Base-by-base conservation (phyloP, 2,797 vertebrate genomes). In the Eutrigla gurnardus region DNA sequence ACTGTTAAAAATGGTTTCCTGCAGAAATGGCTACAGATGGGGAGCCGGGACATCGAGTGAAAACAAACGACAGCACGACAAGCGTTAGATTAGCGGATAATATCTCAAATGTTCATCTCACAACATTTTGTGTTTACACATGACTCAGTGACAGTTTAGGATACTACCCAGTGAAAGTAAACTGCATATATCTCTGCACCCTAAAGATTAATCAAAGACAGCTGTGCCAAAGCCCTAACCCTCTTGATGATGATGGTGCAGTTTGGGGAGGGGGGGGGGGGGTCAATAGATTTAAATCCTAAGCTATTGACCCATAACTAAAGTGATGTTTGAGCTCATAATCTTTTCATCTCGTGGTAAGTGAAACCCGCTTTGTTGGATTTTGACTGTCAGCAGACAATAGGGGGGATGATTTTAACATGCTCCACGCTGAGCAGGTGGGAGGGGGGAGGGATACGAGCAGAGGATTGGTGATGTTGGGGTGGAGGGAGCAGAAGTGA, bases 231-330 rank as follows among this genome's bases (percentile, higher is more conserved):
- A 52, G 49, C 64, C 59, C 71, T 80, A 77, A 78, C 65, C 47
- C 65, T 65, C 61, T 4, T 35, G 33, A 73, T 65, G 77, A 61
- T 71, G 79, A 78, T 71, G 77, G 45, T 77, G 73, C 71, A 85
- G 80, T 86, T 88, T 84, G 33, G 65, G 67, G 81, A 70, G 35
- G n/a, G 17, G 25, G 18, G 18, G 73, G 40, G 14, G 32, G 12
- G 60, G 42, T 25, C 13, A 17, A 11, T 5, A 71, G 88, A 93
- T 92, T 90, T 89, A 84, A 86, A 50, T 54, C 40, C 39, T 86
- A 78, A 90, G 53, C 85, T 79, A 74, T n/a, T 91, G 90, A 93
- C 90, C 90, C 88, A 82, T 89, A 86, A 89, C 81, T 90, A 87
- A 92, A 89, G 83, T 77, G 88, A 85, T 85, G 74, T 60, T 91